Evolutionary conservation across 2,888 invertebrate species (phyloP), one percentile per base, ranked within the genome.

Genomic region (Trachelus troglodyta): DNA sequence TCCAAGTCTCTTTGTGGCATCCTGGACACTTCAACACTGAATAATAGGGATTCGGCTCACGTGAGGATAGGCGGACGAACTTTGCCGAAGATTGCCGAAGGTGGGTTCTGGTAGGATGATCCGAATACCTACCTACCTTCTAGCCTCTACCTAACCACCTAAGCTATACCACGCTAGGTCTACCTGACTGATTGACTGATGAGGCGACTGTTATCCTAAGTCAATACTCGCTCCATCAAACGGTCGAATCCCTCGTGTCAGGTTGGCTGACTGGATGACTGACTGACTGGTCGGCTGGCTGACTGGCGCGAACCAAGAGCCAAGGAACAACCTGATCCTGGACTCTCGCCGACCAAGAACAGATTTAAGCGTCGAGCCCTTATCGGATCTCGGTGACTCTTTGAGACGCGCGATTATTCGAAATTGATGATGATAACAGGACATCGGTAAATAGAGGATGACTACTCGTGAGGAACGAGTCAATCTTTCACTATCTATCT

Each of bases 101-200:
- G 56, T 56, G 56, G 9, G 56, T 56, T 56, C 23, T 56, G 9
- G 56, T 56, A 56, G 56, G 40, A 56, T 23, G 71, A 34, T 23
- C 89, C 87, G 87, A 90, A 89, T 84, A 85, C 86, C 89, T 85
- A 86, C 84, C 86, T 85, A 84, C 85, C 84, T 23, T 56, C 23
- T 23, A 23, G 23, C 9, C 56, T 56, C 56, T 56, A 56, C 56
- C 56, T 3, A 56, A 56, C 56, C 6, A 56, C 56, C 56, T 56
- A 23, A 23, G 56, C 56, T 56, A 56, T 30, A 71, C 71, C 71
- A 11, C 31, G 71, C 31, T 82, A 84, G 84, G 87, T 85, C 89
- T 90, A 90, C 90, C 90, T 90, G 90, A 89, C 90, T 89, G 91
- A 91, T 91, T 91, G 91, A 91, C 91, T 87, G 91, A 91, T 91